phyloP scores from a whole-genome alignment of 2,888 invertebrate genomes.

The Polia nebulosa region DNA sequence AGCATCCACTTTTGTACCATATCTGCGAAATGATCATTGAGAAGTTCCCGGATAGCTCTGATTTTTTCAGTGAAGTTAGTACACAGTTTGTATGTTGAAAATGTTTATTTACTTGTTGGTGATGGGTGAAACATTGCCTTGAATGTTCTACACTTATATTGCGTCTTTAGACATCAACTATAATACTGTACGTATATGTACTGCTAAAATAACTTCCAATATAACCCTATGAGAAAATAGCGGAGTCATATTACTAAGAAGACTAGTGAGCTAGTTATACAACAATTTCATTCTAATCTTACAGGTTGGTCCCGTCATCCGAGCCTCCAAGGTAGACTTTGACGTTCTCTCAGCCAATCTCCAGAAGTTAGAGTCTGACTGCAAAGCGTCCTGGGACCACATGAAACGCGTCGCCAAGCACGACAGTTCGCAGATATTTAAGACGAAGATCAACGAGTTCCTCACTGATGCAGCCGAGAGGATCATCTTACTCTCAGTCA shows the following conservation, averaged over 20 bases:
- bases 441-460: constrained; percentile 98
- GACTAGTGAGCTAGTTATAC: not conserved
- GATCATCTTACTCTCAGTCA: constrained; percentile 97
- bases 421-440: constrained; percentile 96
- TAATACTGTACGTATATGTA: too few species aligned
- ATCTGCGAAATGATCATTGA: constrained; percentile 99
- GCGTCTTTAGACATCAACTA: too few species aligned
- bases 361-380: constrained; percentile 97
- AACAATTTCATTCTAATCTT: constrained; percentile 49
- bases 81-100: constrained; percentile 44
- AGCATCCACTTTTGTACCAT: constrained; percentile 99
- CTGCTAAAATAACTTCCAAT: too few species aligned
- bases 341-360: constrained; percentile 97
- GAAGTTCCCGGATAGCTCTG: constrained; percentile 98
- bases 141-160: too few species aligned
- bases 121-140: not conserved
- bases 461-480: constrained; percentile 99
- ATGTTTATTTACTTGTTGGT: constrained; percentile 27
- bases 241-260: not conserved
- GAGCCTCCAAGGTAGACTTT: constrained; percentile 98
- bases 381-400: constrained; percentile 99
- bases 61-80: constrained; percentile 98
- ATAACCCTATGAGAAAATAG: not conserved
- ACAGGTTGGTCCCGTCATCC: constrained; percentile 96
- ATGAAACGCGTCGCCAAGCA: constrained; percentile 98